Evolutionary conservation across 2,797 vertebrate genomes (phyloP).

Genomic region (Thaleichthys pacificus): DNA sequence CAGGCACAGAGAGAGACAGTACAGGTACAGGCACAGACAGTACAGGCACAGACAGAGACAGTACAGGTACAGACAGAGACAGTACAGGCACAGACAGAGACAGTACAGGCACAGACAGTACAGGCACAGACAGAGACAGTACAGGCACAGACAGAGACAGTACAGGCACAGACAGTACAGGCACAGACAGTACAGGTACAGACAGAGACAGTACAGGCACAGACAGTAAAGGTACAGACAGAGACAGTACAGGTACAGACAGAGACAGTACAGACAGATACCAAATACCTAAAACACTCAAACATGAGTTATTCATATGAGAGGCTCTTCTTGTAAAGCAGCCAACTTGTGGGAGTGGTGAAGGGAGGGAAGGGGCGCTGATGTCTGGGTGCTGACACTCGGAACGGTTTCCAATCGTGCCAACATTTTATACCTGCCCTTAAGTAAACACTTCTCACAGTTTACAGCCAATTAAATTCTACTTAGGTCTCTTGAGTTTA

Average conservation of each 20-base stretch:
- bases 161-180: no score
- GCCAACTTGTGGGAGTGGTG: conserved; percentile 76
- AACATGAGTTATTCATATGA: conserved; percentile 79
- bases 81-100: no score
- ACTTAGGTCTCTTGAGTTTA: conserved; percentile 81
- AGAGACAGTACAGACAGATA: conserved; percentile 81
- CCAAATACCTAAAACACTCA: conserved; percentile 80
- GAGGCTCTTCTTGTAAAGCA: conserved; percentile 77
- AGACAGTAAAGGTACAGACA: no score
- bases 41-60: no score
- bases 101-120: no score
- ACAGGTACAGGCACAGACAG: no score
- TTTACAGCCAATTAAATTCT: conserved; percentile 97
- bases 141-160: no score
- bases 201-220: conserved; percentile 65
- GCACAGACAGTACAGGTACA: conserved; percentile 35
- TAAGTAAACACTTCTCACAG: conserved; percentile 84
- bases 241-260: no score
- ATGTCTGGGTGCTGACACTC: conserved; percentile 31
- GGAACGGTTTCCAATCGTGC: conserved; percentile 79
- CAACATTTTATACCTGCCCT: conserved; percentile 85
- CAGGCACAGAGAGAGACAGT: conserved; percentile 77
- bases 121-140: no score
- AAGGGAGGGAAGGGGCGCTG: conserved; percentile 39
- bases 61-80: no score